Evolutionary conservation across 2,113 vertebrate species (phyloP).

Genomic region (Salvelinus namaycush): DNA sequence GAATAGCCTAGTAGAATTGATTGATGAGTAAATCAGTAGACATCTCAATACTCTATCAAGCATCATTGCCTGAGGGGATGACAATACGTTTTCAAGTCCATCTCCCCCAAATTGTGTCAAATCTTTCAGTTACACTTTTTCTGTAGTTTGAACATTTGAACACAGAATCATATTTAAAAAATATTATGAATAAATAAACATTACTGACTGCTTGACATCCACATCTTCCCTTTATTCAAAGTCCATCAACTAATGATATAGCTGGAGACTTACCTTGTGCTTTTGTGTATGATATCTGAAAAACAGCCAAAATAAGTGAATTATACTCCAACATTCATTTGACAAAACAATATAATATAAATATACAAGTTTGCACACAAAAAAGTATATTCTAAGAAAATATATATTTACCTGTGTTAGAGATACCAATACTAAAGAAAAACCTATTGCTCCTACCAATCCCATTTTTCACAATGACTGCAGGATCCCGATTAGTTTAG

Average conservation of each 20-base stretch:
- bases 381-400: neutral
- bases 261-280: conserved; percentile 63
- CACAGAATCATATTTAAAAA: neutral
- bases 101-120: neutral
- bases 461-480: conserved; percentile 71
- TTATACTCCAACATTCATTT: neutral
- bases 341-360: neutral
- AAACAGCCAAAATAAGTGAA: conserved; percentile 12
- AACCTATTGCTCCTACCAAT: conserved; percentile 63
- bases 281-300: conserved; percentile 62
- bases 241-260: neutral
- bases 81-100: neutral
- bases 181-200: too few relatives aligned
- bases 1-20: neutral
- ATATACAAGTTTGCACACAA: neutral
- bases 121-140: neutral
- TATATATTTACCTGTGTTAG: conserved; percentile 69
- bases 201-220: neutral
- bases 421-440: conserved; percentile 65
- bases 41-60: neutral
- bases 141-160: neutral
- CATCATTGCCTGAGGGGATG: neutral
- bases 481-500: conserved; percentile 64
- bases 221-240: neutral
- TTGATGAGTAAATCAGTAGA: neutral